Conservation (phyloP, 2,888 invertebrate genomes). For the Masnerella sp. region DNA sequence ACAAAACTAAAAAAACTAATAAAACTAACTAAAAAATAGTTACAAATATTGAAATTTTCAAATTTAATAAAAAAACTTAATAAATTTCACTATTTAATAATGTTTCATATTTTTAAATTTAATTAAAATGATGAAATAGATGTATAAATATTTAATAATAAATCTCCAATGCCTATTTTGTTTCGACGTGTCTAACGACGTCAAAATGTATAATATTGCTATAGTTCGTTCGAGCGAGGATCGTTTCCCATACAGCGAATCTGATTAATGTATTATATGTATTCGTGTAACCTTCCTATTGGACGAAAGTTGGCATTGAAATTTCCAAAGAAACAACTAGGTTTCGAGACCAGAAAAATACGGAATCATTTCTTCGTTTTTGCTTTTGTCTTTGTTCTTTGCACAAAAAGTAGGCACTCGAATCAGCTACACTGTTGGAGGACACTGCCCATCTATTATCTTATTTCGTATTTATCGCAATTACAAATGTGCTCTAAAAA, state of each 20-base stretch:
- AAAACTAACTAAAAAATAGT: too few species aligned
- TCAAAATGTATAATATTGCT: slow-evolving; percentile 29
- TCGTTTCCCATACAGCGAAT: slow-evolving; percentile 47
- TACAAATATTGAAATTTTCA: too few species aligned
- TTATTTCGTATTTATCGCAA: slow-evolving; percentile 56
- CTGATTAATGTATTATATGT: slow-evolving; percentile 41
- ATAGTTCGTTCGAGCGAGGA: slow-evolving; percentile 50
- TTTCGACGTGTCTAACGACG: background rate
- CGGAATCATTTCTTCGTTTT: slow-evolving; percentile 42
- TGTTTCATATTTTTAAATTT: background rate
- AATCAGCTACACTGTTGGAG: slow-evolving; percentile 66
- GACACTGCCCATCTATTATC: slow-evolving; percentile 58
- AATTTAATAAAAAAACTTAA: background rate
- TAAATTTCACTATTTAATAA: background rate
- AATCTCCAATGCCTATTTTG: slow-evolving; percentile 9
- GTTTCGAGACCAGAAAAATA: slow-evolving; percentile 63
- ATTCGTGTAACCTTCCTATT: slow-evolving; percentile 39
- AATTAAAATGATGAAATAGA: too few species aligned
- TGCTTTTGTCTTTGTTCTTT: slow-evolving; percentile 52
- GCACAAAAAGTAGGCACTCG: slow-evolving; percentile 65
- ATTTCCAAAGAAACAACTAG: slow-evolving; percentile 28
- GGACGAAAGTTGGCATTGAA: slow-evolving; percentile 41
- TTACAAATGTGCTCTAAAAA: slow-evolving; percentile 53
- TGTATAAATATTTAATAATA: too few species aligned
- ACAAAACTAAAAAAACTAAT: too few species aligned